These are phyloP conservation scores for Pectinophora gossypiella DNA, from an alignment of 1,140 invertebrate species.

Conservation along the genomic window DNA sequence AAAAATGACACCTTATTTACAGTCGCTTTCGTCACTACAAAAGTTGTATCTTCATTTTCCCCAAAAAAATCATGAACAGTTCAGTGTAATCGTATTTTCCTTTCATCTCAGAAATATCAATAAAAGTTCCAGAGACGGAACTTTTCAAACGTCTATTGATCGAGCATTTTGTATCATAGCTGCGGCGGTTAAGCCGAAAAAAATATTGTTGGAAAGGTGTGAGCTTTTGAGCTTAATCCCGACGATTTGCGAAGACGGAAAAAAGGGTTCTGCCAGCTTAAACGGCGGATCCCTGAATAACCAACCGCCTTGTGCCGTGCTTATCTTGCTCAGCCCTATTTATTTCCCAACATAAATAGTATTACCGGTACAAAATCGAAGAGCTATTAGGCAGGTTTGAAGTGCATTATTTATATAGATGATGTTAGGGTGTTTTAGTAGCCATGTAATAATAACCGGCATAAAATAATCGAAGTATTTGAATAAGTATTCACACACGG, in stretches of 20 bases:
- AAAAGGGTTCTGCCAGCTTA: conserved; percentile 61
- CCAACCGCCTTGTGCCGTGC: conserved; percentile 43
- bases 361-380: conserved; percentile 41
- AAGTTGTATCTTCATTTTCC: not conserved
- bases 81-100: conserved; percentile 19
- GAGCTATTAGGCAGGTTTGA: conserved; percentile 3
- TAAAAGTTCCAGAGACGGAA: conserved; percentile 23
- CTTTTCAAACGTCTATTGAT: conserved; percentile 36
- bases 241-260: conserved; percentile 69
- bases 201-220: conserved; percentile 66
- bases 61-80: not conserved
- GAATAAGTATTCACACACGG: no score
- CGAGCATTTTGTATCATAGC: conserved; percentile 49
- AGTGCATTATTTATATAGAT: not conserved
- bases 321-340: conserved; percentile 52
- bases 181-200: conserved; percentile 49
- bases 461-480: no score
- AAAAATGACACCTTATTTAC: no score
- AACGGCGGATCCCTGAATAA: conserved; percentile 46
- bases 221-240: conserved; percentile 63
- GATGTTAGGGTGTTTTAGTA: no score
- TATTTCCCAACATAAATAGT: conserved; percentile 51
- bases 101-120: conserved; percentile 25
- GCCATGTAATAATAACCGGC: no score
- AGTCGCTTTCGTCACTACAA: not conserved